Conservation (phyloP, 2,888 invertebrate species). For the Helobdella robusta region DNA sequence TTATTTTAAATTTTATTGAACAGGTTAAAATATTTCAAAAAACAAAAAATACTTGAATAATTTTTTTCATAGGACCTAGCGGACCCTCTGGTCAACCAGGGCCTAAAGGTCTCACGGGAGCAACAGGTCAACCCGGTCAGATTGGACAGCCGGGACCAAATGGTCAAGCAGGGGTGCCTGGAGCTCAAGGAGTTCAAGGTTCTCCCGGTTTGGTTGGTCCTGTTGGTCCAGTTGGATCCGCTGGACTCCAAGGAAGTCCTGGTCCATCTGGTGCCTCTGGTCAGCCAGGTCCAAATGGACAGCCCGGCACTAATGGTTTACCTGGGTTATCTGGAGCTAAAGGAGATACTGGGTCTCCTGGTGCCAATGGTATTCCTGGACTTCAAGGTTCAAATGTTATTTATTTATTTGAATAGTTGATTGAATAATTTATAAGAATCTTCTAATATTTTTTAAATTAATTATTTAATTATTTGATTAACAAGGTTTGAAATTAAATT, state of each 20-base stretch:
- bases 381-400: slow-evolving; percentile 3
- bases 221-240: slow-evolving; percentile 30
- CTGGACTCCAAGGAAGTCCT: slow-evolving; percentile 27
- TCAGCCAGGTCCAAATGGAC: slow-evolving; percentile 17
- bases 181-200: slow-evolving; percentile 30
- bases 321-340: slow-evolving; percentile 42
- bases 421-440: background rate
- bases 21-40: too few species aligned
- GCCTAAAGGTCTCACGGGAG: slow-evolving; percentile 10
- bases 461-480: background rate
- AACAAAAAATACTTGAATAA: too few species aligned
- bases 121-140: slow-evolving; percentile 11
- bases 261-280: slow-evolving; percentile 24
- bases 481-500: background rate
- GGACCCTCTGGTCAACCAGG: slow-evolving; percentile 25
- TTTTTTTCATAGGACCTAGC: too few species aligned
- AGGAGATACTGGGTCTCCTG: slow-evolving; percentile 24
- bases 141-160: slow-evolving; percentile 13
- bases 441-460: background rate
- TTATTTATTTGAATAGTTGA: background rate
- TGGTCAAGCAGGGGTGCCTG: slow-evolving; percentile 30
- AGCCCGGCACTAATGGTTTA: slow-evolving; percentile 53
- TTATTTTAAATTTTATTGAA: too few species aligned
- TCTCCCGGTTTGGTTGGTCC: slow-evolving; percentile 29
- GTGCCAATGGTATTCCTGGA: slow-evolving; percentile 20